These are phyloP conservation scores for Argyresthia albistria DNA, from an alignment of 2,888 invertebrate genomes.

Conservation along the genomic window DNA sequence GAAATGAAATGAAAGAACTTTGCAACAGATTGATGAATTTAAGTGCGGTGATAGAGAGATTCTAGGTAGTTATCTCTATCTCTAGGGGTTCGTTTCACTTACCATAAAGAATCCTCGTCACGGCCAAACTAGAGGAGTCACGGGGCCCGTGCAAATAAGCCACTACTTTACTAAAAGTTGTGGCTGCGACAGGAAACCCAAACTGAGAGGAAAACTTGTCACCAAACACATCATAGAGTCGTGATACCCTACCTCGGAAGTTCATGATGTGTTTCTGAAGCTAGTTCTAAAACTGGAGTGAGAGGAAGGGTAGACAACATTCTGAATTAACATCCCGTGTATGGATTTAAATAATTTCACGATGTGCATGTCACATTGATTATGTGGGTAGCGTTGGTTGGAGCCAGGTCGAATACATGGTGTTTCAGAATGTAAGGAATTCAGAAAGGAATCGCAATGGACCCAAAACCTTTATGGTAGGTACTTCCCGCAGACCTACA, in stretches of 20 bases:
- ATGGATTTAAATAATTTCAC: too few species aligned
- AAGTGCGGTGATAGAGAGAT: too few species aligned
- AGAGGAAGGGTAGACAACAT: too few species aligned
- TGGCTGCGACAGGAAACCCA: constrained; percentile 33
- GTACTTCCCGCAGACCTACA: too few species aligned
- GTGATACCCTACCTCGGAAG: constrained; percentile 8
- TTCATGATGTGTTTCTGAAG: neutral
- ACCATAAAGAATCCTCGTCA: constrained; percentile 88
- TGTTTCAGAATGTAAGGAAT: neutral
- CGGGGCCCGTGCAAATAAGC: constrained; percentile 75
- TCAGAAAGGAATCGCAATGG: too few species aligned
- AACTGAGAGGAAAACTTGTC: constrained; percentile 39
- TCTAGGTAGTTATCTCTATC: too few species aligned
- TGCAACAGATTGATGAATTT: too few species aligned
- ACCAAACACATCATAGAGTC: constrained; percentile 15
- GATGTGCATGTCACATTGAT: constrained; percentile 10
- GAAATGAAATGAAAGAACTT: too few species aligned
- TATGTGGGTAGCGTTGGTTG: constrained; percentile 9
- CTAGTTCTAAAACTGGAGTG: neutral
- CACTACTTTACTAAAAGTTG: constrained; percentile 53
- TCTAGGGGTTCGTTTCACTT: constrained; percentile 33
- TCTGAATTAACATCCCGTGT: too few species aligned
- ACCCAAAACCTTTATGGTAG: too few species aligned
- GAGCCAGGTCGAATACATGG: constrained; percentile 6
- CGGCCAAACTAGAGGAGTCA: constrained; percentile 84